These are phyloP conservation scores for Troides aeacus DNA, from an alignment of 2,888 invertebrate genomes.

Conservation along the genomic window DNA sequence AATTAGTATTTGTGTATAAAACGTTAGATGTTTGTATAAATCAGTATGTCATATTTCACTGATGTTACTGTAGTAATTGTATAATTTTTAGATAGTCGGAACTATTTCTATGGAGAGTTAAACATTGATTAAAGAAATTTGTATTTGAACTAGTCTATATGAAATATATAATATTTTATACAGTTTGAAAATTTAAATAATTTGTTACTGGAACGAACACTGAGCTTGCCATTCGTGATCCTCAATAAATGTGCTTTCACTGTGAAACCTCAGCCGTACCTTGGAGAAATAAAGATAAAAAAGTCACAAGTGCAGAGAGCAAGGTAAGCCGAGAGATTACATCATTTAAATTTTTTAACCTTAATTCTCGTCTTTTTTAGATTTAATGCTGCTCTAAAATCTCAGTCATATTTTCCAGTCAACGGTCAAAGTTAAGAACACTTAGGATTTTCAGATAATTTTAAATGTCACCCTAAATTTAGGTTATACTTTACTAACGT, in stretches of 20 bases:
- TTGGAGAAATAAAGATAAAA: not conserved
- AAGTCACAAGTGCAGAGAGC: constrained; percentile 1
- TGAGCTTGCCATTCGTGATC: not conserved
- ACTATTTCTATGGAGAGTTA: not conserved
- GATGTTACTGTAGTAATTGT: not conserved
- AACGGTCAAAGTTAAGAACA: constrained; percentile 31
- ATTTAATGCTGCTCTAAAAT: constrained; percentile 14
- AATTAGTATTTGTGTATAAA: too few species aligned
- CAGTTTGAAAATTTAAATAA: too few species aligned
- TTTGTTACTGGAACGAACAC: not conserved
- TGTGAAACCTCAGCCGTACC: not conserved
- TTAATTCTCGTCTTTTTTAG: constrained; percentile 9
- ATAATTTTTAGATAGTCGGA: too few species aligned
- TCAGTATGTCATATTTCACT: not conserved
- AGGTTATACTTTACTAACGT: constrained; percentile 25
- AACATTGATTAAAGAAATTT: too few species aligned
- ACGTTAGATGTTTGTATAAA: not conserved
- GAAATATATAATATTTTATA: too few species aligned
- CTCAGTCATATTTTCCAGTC: constrained; percentile 22
- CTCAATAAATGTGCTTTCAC: not conserved
- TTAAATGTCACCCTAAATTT: constrained; percentile 31
- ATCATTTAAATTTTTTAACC: constrained; percentile 5
- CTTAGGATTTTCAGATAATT: constrained; percentile 31
- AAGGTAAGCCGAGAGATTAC: constrained; percentile 2
- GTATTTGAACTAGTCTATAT: too few species aligned